Evolutionary conservation across 2,888 invertebrate genomes (phyloP).

Genomic region (Amiota communis): DNA sequence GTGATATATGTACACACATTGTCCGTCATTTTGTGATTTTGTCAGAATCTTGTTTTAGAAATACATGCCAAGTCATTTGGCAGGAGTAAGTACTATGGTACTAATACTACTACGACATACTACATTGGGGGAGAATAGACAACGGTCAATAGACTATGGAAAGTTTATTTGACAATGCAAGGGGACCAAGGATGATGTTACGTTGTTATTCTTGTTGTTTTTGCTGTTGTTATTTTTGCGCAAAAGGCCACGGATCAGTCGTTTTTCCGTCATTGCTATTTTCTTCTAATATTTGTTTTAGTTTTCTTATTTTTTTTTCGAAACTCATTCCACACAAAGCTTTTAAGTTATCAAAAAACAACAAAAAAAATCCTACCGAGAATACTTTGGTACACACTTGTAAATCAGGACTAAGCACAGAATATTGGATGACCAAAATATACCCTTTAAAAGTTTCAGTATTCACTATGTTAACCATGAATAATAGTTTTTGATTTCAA

Average conservation of each 20-base stretch:
- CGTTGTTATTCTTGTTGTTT: neutral
- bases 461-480: too few species aligned
- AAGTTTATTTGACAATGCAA: neutral
- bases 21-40: conserved; percentile 40
- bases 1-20: conserved; percentile 41
- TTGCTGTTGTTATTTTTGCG: neutral
- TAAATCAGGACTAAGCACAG: too few species aligned
- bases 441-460: too few species aligned
- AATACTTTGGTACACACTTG: too few species aligned
- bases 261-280: too few species aligned
- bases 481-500: too few species aligned
- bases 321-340: conserved; percentile 23
- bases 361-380: too few species aligned
- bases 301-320: conserved; percentile 15
- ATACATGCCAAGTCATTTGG: neutral
- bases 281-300: neutral
- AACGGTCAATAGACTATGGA: conserved; percentile 3
- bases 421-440: too few species aligned
- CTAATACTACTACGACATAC: neutral
- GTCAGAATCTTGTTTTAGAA: conserved; percentile 50
- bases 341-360: conserved; percentile 28
- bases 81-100: neutral
- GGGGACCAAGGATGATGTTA: neutral
- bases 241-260: too few species aligned
- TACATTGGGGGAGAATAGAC: neutral